Conservation (phyloP, 2,888 invertebrate genomes). For the Scaptomyza parva region DNA sequence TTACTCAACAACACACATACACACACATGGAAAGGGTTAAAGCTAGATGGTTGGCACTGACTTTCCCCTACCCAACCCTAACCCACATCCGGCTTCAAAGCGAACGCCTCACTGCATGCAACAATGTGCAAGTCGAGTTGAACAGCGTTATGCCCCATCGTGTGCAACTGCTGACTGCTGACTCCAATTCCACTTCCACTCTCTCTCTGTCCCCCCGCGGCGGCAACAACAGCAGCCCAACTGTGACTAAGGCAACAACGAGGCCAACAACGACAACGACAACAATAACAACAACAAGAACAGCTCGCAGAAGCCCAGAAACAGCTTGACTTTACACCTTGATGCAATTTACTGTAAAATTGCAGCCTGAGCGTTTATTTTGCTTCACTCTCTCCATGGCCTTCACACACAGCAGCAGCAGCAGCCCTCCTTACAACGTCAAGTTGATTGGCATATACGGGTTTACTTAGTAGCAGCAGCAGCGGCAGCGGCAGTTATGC, state of each 20-base stretch:
- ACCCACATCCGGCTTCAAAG: conserved; percentile 50
- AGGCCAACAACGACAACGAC: conserved; percentile 3
- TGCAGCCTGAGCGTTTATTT: conserved; percentile 60
- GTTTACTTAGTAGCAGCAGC: no score
- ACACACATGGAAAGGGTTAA: conserved; percentile 33
- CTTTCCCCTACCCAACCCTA: conserved; percentile 4
- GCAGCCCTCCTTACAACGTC: conserved; percentile 1
- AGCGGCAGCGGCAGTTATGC: conserved; percentile 29
- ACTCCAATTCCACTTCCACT: conserved; percentile 17
- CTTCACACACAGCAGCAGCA: no score
- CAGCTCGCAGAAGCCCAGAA: conserved; percentile 19
- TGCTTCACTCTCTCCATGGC: conserved; percentile 29
- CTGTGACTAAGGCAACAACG: conserved; percentile 14
- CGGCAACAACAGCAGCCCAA: not conserved
- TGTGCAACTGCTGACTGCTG: conserved; percentile 32
- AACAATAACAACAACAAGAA: not conserved
- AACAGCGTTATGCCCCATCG: conserved; percentile 37
- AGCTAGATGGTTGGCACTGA: conserved; percentile 16
- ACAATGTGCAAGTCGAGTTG: conserved; percentile 73
- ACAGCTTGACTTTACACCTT: conserved; percentile 75
- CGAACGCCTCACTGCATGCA: conserved; percentile 68
- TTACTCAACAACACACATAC: conserved; percentile 49
- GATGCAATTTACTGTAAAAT: conserved; percentile 74
- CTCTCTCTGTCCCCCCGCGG: conserved; percentile 19
- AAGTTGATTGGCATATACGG: conserved; percentile 52